Percentiles rank a stretch among this genome's conserved stretches.
phyloP scores from a whole-genome alignment of 2,797 vertebrate species.

The Siniperca obscura region DNA sequence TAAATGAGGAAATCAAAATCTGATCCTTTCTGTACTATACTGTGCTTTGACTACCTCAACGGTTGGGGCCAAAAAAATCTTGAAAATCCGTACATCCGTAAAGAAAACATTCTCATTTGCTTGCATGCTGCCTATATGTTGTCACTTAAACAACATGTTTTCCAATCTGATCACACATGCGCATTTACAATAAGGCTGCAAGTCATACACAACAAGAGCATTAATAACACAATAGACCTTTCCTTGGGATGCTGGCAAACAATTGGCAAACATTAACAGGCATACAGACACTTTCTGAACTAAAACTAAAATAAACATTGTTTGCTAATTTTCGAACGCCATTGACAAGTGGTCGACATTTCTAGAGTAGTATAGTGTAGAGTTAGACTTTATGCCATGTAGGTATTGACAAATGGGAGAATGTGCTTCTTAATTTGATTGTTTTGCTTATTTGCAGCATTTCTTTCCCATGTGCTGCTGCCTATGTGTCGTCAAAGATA shows the following conservation, averaged over 20 bases:
- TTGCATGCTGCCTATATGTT: neutral
- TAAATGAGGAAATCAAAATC: neutral
- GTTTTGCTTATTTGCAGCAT: slow-evolving; percentile 6
- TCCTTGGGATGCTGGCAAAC: neutral
- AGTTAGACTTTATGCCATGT: neutral
- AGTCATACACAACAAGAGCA: neutral
- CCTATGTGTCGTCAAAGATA: neutral
- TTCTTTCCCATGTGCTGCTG: neutral
- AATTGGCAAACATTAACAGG: neutral
- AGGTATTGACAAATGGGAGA: neutral
- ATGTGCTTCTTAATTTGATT: slow-evolving; percentile 5
- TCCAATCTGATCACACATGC: neutral
- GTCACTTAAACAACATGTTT: neutral
- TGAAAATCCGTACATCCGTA: neutral
- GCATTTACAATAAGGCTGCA: neutral
- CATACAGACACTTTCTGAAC: neutral
- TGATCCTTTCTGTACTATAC: neutral
- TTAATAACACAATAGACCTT: neutral
- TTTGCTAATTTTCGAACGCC: neutral
- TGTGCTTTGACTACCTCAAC: neutral
- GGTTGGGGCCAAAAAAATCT: too few relatives aligned
- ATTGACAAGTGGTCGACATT: neutral
- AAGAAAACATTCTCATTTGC: neutral
- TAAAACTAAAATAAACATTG: neutral
- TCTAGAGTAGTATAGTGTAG: neutral